phyloP scores from a whole-genome alignment of 2,888 invertebrate species.

The Germaria angustata region DNA sequence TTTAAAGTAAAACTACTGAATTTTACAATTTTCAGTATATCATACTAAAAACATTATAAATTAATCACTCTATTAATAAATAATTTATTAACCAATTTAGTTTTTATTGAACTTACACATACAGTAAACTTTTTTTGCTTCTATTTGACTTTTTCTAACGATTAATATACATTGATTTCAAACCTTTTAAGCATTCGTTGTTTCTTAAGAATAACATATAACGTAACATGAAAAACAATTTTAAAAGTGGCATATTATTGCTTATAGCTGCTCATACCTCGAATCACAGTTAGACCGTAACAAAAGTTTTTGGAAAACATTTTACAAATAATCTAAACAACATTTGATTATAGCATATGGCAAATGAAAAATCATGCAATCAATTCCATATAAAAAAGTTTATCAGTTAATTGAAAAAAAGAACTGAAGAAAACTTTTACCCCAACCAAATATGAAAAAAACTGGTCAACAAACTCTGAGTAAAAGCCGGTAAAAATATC shows the following conservation, averaged over 20 bases:
- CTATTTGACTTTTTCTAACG: not conserved
- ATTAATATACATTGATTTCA: not conserved
- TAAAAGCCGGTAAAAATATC: not conserved
- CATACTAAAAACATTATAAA: too few species aligned
- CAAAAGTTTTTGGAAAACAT: not conserved
- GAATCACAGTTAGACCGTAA: not conserved
- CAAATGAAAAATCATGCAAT: not conserved
- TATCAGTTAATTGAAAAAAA: too few species aligned
- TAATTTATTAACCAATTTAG: too few species aligned
- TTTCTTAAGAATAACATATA: not conserved
- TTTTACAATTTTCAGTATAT: too few species aligned
- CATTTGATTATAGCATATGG: not conserved
- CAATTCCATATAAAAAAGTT: too few species aligned
- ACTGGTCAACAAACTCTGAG: slow-evolving; percentile 33
- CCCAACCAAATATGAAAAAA: too few species aligned
- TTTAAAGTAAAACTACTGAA: too few species aligned
- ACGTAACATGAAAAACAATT: not conserved
- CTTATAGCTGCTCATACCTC: not conserved
- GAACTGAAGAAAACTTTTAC: too few species aligned
- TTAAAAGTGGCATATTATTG: not conserved
- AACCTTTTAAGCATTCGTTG: not conserved
- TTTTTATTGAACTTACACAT: too few species aligned
- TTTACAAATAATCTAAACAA: not conserved
- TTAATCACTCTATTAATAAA: too few species aligned
- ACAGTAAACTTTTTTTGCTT: not conserved